Conservation (phyloP, 2,888 invertebrate species). For the Macaria liturata region DNA sequence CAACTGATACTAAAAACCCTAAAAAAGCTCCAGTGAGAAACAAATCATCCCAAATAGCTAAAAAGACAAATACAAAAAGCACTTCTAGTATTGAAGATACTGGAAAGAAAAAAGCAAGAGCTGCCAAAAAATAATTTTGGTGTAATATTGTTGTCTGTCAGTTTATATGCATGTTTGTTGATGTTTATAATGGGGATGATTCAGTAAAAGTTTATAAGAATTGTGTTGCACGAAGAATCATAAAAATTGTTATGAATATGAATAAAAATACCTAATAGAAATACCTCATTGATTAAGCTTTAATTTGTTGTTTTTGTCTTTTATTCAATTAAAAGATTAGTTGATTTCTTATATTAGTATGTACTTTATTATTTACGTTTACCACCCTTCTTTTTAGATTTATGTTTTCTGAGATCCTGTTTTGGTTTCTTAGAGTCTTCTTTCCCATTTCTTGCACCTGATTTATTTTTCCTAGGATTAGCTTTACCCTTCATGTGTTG, state of each 20-base stretch:
- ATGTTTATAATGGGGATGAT: background rate
- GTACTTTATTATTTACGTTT: conserved; percentile 65
- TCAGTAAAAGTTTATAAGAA: background rate
- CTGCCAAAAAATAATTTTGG: conserved; percentile 21
- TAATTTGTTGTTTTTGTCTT: conserved; percentile 15
- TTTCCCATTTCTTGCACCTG: conserved; percentile 44
- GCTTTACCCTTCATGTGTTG: conserved; percentile 47
- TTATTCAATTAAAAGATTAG: background rate
- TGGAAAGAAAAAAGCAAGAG: conserved; percentile 28
- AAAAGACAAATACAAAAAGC: conserved; percentile 12
- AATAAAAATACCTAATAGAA: conserved; percentile 16
- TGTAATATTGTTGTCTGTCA: no score
- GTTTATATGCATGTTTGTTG: no score
- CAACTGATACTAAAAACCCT: conserved; percentile 12
- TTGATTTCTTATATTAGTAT: background rate
- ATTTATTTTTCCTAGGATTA: conserved; percentile 46
- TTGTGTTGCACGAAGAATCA: background rate
- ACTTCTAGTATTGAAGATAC: no score
- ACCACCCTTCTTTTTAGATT: conserved; percentile 40
- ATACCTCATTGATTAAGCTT: conserved; percentile 23
- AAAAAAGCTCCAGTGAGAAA: conserved; percentile 39
- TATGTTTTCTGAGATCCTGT: conserved; percentile 47
- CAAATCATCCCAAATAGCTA: conserved; percentile 42
- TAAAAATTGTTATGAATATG: background rate
- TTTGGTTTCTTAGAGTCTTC: conserved; percentile 18